phyloP scores from a whole-genome alignment of 2,888 invertebrate species.

The Barypeithes pellucidus region DNA sequence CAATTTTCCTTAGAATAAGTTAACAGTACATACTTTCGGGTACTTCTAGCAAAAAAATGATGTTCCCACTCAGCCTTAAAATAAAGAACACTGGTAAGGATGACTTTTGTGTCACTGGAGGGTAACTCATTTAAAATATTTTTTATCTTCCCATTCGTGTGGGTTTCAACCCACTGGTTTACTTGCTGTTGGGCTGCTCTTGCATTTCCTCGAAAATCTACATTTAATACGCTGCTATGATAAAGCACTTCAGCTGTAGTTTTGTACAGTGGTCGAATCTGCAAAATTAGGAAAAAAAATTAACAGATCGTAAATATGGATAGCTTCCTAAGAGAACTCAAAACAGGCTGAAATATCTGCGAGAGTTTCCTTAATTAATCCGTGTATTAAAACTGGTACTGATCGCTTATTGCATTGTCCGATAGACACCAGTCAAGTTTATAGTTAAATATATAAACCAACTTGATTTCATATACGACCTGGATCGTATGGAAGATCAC shows the following conservation, averaged over 20 bases:
- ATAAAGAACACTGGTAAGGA: slow-evolving; percentile 80
- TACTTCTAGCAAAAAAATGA: slow-evolving; percentile 75
- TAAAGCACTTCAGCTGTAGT: slow-evolving; percentile 74
- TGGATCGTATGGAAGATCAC: no score
- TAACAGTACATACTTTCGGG: slow-evolving; percentile 71
- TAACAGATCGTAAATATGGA: no score
- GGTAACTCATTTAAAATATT: slow-evolving; percentile 75
- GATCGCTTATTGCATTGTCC: no score
- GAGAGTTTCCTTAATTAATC: no score
- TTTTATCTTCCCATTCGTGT: slow-evolving; percentile 77
- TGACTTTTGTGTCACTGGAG: slow-evolving; percentile 74
- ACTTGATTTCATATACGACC: no score
- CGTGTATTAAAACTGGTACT: no score
- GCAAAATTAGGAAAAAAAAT: no score
- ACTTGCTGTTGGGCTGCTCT: slow-evolving; percentile 70
- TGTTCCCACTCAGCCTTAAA: slow-evolving; percentile 82
- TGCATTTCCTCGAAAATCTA: slow-evolving; percentile 73
- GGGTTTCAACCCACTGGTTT: slow-evolving; percentile 78
- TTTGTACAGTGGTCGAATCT: slow-evolving; percentile 73
- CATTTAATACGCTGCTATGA: slow-evolving; percentile 73
- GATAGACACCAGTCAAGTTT: no score
- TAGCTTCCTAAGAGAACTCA: no score
- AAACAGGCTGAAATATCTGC: no score
- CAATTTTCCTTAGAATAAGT: no score
- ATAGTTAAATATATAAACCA: no score